These are phyloP conservation scores for Catharus ustulatus DNA, from an alignment of 2,797 vertebrate species.

Conservation along the genomic window DNA sequence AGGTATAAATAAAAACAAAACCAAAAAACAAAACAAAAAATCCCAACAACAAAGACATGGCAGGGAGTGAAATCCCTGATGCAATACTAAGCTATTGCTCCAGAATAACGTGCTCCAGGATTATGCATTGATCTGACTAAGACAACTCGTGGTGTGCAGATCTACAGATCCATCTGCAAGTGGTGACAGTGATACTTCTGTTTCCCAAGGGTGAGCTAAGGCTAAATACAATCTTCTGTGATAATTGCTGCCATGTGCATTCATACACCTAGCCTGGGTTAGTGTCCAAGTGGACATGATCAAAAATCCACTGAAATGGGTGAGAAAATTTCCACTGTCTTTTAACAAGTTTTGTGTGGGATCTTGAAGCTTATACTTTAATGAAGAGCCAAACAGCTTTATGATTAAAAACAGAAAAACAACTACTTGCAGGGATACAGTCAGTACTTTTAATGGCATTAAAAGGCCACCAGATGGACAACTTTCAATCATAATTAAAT, in stretches of 20 bases:
- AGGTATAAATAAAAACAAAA: not conserved
- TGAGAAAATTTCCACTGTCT: not conserved
- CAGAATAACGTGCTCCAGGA: not conserved
- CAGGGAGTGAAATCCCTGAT: not conserved
- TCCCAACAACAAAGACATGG: not conserved
- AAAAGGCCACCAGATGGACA: slow-evolving; percentile 20
- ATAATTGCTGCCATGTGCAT: not conserved
- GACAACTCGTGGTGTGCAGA: not conserved
- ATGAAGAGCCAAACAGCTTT: not conserved
- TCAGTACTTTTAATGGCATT: not conserved
- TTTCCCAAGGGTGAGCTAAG: slow-evolving; percentile 32
- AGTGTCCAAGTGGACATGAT: not conserved
- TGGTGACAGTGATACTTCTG: not conserved
- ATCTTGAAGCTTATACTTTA: not conserved
- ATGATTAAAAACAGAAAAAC: not conserved
- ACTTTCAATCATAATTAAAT: not conserved
- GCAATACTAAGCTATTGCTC: not conserved
- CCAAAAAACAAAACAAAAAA: not conserved
- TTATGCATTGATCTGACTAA: not conserved
- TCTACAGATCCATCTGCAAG: slow-evolving; percentile 29
- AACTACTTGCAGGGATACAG: not conserved
- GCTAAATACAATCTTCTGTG: not conserved
- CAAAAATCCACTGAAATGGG: not conserved
- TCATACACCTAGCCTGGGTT: not conserved
- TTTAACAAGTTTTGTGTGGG: not conserved